These are phyloP conservation scores for Anoplolepis gracilipes DNA, from an alignment of 1,140 invertebrate species.

Conservation along the genomic window DNA sequence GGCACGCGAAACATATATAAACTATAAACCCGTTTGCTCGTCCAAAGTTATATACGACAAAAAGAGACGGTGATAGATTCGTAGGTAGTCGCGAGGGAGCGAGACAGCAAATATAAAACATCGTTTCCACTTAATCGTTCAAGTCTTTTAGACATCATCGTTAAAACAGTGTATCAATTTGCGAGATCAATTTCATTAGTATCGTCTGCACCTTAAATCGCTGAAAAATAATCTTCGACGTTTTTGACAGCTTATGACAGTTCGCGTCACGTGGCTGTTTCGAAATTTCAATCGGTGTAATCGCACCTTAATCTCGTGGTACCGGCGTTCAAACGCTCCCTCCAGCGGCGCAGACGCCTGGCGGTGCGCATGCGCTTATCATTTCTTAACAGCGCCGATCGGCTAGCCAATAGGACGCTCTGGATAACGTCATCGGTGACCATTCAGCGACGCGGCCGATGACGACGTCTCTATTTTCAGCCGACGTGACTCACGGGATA, in stretches of 20 bases:
- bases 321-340: constrained; percentile 72
- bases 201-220: background rate
- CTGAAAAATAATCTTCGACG: background rate
- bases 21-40: background rate
- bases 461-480: constrained; percentile 85
- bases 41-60: background rate
- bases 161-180: background rate
- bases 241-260: background rate
- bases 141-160: background rate
- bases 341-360: constrained; percentile 33
- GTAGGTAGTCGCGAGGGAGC: constrained; percentile 19
- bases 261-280: background rate
- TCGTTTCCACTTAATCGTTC: background rate
- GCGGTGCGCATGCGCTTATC: constrained; percentile 68
- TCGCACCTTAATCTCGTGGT: constrained; percentile 42
- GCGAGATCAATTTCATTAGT: background rate
- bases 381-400: constrained; percentile 73
- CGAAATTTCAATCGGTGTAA: background rate
- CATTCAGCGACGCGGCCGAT: constrained; percentile 77
- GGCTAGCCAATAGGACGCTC: constrained; percentile 67
- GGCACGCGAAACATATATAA: background rate
- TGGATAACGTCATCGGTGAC: constrained; percentile 78
- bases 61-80: constrained; percentile 24
- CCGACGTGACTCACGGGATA: constrained; percentile 85
- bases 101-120: constrained; percentile 29